Conservation (phyloP, 30 jellyfish, hydroid and myxozoan genomes). For the Aurelia aurita region DNA sequence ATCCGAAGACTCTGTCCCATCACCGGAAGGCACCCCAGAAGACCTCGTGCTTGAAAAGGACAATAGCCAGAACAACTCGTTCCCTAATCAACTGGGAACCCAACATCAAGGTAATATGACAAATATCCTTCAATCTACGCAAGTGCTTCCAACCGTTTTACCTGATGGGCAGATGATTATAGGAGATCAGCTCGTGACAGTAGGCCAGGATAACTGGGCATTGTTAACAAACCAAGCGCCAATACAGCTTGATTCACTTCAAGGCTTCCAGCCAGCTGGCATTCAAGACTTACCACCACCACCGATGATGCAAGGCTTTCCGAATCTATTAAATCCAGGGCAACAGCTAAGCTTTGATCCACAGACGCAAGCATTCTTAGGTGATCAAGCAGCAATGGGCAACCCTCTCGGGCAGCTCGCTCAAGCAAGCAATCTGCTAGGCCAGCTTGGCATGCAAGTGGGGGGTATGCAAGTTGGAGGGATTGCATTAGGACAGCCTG, state of each 20-base stretch:
- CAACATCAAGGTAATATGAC: background rate
- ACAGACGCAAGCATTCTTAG: constrained; percentile 22
- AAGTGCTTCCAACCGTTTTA: background rate
- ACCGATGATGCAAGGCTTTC: constrained; percentile 32
- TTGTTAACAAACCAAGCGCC: constrained; percentile 12
- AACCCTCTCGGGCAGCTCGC: constrained; percentile 19
- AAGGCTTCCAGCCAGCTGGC: background rate
- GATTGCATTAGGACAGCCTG: constrained; percentile 23
- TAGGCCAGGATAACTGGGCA: constrained; percentile 21
- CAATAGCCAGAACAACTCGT: background rate
- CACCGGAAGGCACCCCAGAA: constrained; percentile 86
- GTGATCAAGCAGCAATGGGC: constrained; percentile 30
- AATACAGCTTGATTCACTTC: constrained; percentile 2
- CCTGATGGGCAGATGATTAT: constrained; percentile 7
- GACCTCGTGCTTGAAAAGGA: constrained; percentile 68
- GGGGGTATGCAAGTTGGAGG: constrained; percentile 21
- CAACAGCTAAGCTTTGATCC: constrained; percentile 24
- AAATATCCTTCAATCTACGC: background rate
- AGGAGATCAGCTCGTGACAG: constrained; percentile 21
- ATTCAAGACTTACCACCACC: constrained; percentile 40
- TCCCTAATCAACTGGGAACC: background rate
- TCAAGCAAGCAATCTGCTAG: constrained; percentile 10
- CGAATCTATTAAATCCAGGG: background rate
- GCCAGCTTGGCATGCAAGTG: constrained; percentile 14
- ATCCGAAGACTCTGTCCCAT: constrained; percentile 69